Conservation (phyloP, 2,113 vertebrate genomes). For the Bagarius yarrelli region DNA sequence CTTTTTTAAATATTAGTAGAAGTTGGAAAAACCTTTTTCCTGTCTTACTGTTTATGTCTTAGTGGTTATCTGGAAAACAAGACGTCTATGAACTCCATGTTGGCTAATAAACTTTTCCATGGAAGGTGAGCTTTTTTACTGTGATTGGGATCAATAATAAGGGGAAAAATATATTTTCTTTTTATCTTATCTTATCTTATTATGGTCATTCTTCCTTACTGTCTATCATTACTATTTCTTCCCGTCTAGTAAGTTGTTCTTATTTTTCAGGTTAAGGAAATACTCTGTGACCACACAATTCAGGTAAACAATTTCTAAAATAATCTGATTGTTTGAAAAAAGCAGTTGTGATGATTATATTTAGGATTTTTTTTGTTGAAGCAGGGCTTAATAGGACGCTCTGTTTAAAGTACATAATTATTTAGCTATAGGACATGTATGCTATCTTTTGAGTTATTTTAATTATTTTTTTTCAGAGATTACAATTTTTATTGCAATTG, state of each 20-base stretch:
- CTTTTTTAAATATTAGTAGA: not conserved
- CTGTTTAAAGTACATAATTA: not conserved
- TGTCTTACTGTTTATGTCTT: constrained; percentile 47
- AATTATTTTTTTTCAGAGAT: not conserved
- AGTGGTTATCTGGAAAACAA: constrained; percentile 89
- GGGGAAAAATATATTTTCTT: constrained; percentile 59
- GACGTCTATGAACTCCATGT: constrained; percentile 93
- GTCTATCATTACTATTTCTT: no score
- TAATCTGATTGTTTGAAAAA: not conserved
- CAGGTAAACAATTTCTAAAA: constrained; percentile 49
- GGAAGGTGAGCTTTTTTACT: constrained; percentile 82
- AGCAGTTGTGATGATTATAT: not conserved
- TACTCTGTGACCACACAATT: constrained; percentile 44
- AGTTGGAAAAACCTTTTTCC: constrained; percentile 36
- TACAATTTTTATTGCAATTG: not conserved
- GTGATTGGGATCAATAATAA: constrained; percentile 62
- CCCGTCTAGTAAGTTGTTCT: constrained; percentile 7
- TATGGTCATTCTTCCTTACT: no score
- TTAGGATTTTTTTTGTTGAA: not conserved
- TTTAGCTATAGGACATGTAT: not conserved
- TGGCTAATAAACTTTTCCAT: constrained; percentile 90
- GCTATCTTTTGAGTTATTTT: not conserved
- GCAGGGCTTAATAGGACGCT: not conserved
- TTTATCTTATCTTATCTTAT: no score
- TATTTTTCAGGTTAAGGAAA: constrained; percentile 52